Conservation (phyloP, 1,140 invertebrate genomes). For the Cataglyphis hispanica region DNA sequence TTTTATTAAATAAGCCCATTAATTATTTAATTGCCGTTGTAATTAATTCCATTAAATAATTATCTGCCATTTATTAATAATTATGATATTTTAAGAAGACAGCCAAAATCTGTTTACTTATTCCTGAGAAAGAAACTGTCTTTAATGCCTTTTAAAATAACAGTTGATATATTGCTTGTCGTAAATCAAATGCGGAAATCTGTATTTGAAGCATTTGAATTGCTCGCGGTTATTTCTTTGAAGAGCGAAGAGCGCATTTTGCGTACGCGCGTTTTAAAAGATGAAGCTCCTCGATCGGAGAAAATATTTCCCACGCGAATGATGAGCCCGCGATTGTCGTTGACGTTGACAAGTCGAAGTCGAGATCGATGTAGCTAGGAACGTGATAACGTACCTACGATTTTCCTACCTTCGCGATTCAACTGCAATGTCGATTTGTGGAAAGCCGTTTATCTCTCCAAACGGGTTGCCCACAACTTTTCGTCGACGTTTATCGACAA, state of each 20-base stretch:
- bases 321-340: slow-evolving; percentile 59
- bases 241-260: background rate
- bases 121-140: background rate
- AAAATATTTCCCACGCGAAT: slow-evolving; percentile 57
- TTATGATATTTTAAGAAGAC: background rate
- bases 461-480: slow-evolving; percentile 59
- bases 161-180: background rate
- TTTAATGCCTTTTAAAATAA: background rate
- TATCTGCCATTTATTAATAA: background rate
- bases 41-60: too few species aligned
- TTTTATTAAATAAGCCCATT: background rate
- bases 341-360: slow-evolving; percentile 62
- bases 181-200: background rate
- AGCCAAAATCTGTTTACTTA: background rate
- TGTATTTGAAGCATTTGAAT: background rate
- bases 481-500: slow-evolving; percentile 63
- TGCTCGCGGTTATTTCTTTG: slow-evolving; percentile 8
- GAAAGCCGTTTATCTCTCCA: slow-evolving; percentile 58
- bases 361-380: slow-evolving; percentile 57
- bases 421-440: slow-evolving; percentile 58
- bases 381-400: slow-evolving; percentile 59
- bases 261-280: slow-evolving; percentile 23
- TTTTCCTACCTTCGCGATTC: slow-evolving; percentile 58
- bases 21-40: too few species aligned
- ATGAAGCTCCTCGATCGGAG: slow-evolving; percentile 49